Evolutionary conservation across 2,888 invertebrate genomes (phyloP), one percentile per base, ranked within the genome.

Genomic region (Tetragonisca angustula): DNA sequence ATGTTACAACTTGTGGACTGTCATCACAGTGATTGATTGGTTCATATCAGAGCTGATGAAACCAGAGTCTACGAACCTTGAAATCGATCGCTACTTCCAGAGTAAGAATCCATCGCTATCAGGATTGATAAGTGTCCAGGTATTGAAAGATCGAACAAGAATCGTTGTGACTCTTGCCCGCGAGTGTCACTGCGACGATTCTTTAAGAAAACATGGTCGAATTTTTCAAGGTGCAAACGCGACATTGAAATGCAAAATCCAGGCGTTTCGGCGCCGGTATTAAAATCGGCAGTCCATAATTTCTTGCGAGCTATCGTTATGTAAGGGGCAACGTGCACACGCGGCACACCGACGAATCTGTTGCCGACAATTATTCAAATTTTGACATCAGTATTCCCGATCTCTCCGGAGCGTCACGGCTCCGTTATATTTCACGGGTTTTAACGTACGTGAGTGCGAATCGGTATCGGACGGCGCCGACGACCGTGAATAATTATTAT

Each of bases 321-420:
- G 54, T 70, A n/a, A 36, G 76, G 74, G 9, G 64, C 27, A 54
- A 65, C 52, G 62, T 59, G 27, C 17, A 17, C 27, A 17, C 27
- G 13, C 24, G 43, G 64, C 32, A 61, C 71, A 61, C 71, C 70
- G 62, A 49, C 67, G 79, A 78, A 78, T 86, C 79, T 77, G 21
- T 67, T 64, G 64, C 15, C n/a, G 88, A 77, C 87, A 83, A 85
- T 88, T 88, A 88, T 88, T 88, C 89, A 88, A 87, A 88, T 89
- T 19, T 82, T 78, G 76, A 76, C 89, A 89, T 89, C 88, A 83
- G 89, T 87, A 88, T 89, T 89, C 88, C 72, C 65, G 67, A 72
- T 89, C 81, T 79, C 52, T 49, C 76, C n/a, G 15, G 0, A 24
- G 54, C 61, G 24, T 67, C 75, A 17, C 62, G 17, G 75, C 59